phyloP scores from a whole-genome alignment of 37 sponge, comb jelly and placozoan genomes.

The Halisarca cf. caerulea region DNA sequence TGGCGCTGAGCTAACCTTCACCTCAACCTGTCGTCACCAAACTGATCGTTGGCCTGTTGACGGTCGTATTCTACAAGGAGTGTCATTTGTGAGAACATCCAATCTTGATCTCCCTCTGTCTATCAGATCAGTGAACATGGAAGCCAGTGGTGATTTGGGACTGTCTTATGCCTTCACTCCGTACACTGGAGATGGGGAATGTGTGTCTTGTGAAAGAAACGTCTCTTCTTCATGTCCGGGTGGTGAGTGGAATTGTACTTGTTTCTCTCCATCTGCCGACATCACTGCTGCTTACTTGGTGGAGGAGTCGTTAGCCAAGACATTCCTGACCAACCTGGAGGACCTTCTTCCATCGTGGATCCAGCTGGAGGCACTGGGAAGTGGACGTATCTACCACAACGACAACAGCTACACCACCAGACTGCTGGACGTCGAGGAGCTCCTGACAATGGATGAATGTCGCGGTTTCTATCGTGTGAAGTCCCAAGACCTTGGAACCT shows the following conservation, averaged over 20 bases:
- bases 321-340: background rate
- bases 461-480: background rate
- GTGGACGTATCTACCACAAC: background rate
- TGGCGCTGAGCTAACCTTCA: background rate
- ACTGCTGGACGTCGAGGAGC: background rate
- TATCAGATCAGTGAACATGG: background rate
- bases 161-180: background rate
- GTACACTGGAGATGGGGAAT: background rate
- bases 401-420: background rate
- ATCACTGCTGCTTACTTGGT: background rate
- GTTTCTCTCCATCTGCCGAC: background rate
- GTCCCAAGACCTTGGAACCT: background rate
- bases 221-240: too few relatives aligned
- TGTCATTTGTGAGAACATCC: background rate
- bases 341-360: constrained; percentile 25
- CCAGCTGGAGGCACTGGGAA: background rate
- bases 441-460: background rate
- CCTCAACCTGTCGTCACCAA: constrained; percentile 10
- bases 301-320: constrained; percentile 16
- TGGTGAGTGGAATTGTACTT: background rate
- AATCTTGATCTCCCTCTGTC: background rate
- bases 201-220: background rate
- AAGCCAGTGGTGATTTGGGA: background rate
- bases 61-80: background rate
- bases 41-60: background rate